These are phyloP conservation scores for Chalcosyrphus nemorum DNA, from an alignment of 2,888 invertebrate species.

Conservation along the genomic window DNA sequence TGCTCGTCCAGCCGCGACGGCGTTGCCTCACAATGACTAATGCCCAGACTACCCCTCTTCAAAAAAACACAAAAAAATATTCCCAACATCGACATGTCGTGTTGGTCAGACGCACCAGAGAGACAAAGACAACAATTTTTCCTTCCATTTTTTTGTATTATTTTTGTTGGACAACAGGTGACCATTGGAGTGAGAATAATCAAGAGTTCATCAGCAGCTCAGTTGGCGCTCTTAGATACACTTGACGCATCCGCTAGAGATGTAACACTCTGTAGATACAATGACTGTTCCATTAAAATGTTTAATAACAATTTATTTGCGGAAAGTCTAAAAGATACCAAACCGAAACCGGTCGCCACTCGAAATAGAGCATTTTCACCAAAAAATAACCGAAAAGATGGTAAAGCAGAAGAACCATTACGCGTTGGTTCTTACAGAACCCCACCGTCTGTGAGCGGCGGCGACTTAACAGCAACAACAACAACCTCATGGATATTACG, in stretches of 20 bases:
- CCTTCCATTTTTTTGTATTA: no score
- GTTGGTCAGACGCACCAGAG: slow-evolving; percentile 16
- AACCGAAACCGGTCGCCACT: slow-evolving; percentile 52
- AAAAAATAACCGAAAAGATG: slow-evolving; percentile 50
- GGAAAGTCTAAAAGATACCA: slow-evolving; percentile 26
- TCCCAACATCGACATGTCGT: slow-evolving; percentile 7
- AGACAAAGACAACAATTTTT: slow-evolving; percentile 42
- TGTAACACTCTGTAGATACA: slow-evolving; percentile 3
- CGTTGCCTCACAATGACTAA: slow-evolving; percentile 53
- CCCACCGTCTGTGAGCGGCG: no score
- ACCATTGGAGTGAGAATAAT: slow-evolving; percentile 42
- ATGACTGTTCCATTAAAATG: slow-evolving; percentile 48
- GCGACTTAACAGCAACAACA: no score
- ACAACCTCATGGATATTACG: slow-evolving; percentile 80
- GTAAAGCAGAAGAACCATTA: slow-evolving; percentile 36
- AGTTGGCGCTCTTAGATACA: slow-evolving; percentile 39
- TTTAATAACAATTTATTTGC: slow-evolving; percentile 45
- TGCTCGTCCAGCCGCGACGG: slow-evolving; percentile 48
- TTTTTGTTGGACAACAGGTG: slow-evolving; percentile 17
- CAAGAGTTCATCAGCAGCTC: slow-evolving; percentile 59
- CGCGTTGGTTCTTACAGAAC: slow-evolving; percentile 53
- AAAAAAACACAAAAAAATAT: not conserved
- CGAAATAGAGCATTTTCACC: slow-evolving; percentile 70
- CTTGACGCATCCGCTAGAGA: slow-evolving; percentile 32
- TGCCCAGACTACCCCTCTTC: slow-evolving; percentile 6